A percentile compares a stretch with the other conserved stretches of the same genome.
phyloP scores from a whole-genome alignment of 2,113 vertebrate genomes.

The Ornithorhynchus anatinus region DNA sequence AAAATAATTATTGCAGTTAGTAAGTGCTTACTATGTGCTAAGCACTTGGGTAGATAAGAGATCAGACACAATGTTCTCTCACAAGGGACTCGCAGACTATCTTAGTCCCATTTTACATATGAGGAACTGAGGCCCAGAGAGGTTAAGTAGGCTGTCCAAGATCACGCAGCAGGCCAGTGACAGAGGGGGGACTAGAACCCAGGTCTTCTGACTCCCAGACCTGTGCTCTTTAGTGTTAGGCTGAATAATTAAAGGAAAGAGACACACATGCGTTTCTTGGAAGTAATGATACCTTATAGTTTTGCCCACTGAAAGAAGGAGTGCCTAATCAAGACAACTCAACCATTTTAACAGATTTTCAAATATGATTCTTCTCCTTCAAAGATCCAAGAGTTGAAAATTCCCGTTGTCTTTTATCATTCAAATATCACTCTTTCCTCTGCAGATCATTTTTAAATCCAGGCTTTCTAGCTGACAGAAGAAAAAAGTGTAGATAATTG shows the following conservation, averaged over 20 bases:
- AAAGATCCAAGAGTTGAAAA: slow-evolving; percentile 24
- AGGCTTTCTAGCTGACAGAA: slow-evolving; percentile 44
- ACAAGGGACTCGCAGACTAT: too few species aligned
- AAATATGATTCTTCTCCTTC: neutral
- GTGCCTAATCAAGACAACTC: neutral
- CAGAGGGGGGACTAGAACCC: neutral
- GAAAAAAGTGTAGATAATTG: slow-evolving; percentile 59
- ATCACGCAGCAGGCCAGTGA: too few species aligned
- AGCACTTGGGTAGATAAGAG: too few species aligned
- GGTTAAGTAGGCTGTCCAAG: too few species aligned
- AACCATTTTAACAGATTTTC: neutral
- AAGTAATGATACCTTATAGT: neutral
- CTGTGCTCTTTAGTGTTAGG: neutral
- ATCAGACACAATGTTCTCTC: too few species aligned
- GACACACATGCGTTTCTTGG: neutral
- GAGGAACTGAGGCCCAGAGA: too few species aligned
- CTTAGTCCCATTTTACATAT: too few species aligned
- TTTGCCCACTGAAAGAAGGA: neutral
- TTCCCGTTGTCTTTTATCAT: slow-evolving; percentile 21
- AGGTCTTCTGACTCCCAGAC: neutral
- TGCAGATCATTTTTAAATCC: slow-evolving; percentile 51
- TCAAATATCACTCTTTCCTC: slow-evolving; percentile 53
- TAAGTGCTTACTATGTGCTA: too few species aligned
- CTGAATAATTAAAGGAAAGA: slow-evolving; percentile 7
- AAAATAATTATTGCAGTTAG: too few species aligned